Evolutionary conservation across 1,140 invertebrate genomes (phyloP), one percentile per base, ranked within the genome.

Genomic region (Lepidotrigona ventralis): DNA sequence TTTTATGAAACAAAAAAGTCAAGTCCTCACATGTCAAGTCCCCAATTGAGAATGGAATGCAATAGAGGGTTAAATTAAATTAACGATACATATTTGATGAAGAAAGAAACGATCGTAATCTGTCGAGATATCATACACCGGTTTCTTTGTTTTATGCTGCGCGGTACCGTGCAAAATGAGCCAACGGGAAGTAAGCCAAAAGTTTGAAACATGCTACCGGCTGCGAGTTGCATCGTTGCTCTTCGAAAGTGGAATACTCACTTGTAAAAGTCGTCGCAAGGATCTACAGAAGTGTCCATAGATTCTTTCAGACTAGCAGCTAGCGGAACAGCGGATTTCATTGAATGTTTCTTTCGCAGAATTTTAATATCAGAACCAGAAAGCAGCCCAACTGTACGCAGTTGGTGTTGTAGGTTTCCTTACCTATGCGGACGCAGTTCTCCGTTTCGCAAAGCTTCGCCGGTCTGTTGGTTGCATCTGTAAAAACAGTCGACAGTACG

Each of bases 281-380:
- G 93, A 88, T 94, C 90, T 81, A 93, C 85, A 53, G 93, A 93
- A 46, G 91, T 90, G 79, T 94, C 88, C 93, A 94, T 94, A 84
- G 93, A 90, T 89, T 93, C 92, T 86, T 94, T 94, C 76, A 94
- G 90, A 90, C 93, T 94, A 78, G 93, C 93, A 77, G 93, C 93
- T 94, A 81, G 23, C 70, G 85, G 68, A 79, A 83, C 23, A 71
- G 64, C 39, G 69, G 21, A n/a, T 76, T 33, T 51, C 29, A 17
- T 39, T 23, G 15, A 75, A 58, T 58, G 6, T 39, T 63, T 54
- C 11, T n/a, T 46, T 46, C 39, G 0, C 39, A 46, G 0, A 21
- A 33, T 69, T n/a, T 12, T 5, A 9, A 53, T 33, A 33, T 68
- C 0, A 75, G 56, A n/a, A n/a, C 6, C 74, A 33, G 33, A 46